A percentile compares a stretch with the other conserved stretches of the same genome.
These are phyloP conservation scores for Pantelozetes paolii DNA, from an alignment of 2,888 invertebrate species.

Conservation along the genomic window DNA sequence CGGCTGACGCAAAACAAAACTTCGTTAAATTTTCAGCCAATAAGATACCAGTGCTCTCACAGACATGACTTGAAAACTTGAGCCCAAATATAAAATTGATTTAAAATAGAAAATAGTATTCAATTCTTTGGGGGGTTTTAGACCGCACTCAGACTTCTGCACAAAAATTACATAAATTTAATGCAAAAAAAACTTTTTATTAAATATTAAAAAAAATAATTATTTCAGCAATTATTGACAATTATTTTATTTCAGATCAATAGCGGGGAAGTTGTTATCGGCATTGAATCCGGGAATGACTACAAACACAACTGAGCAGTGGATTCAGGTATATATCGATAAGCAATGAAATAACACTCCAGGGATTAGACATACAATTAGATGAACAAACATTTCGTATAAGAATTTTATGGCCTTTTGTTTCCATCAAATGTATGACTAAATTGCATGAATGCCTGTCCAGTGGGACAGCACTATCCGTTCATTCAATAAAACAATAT, in stretches of 20 bases:
- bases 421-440: background rate
- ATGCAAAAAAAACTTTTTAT: background rate
- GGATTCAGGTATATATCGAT: constrained; percentile 36
- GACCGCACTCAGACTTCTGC: background rate
- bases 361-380: background rate
- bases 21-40: constrained; percentile 32
- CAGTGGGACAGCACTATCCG: background rate
- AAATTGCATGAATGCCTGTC: constrained; percentile 1
- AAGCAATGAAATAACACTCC: constrained; percentile 26
- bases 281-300: constrained; percentile 17
- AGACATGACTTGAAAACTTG: constrained; percentile 36
- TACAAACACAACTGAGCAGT: background rate
- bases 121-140: constrained; percentile 2
- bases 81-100: constrained; percentile 28
- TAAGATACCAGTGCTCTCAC: background rate
- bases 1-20: constrained; percentile 30
- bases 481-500: constrained; percentile 16
- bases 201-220: too few relatives aligned
- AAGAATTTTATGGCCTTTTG: constrained; percentile 15
- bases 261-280: background rate
- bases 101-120: constrained; percentile 14
- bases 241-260: constrained; percentile 3
- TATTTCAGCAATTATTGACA: constrained; percentile 24
- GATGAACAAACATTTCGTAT: constrained; percentile 34
- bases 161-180: background rate